A percentile compares a stretch with the other conserved stretches of the same genome.
Conservation (phyloP, 2,113 vertebrate species). For the Centropristis striata region DNA sequence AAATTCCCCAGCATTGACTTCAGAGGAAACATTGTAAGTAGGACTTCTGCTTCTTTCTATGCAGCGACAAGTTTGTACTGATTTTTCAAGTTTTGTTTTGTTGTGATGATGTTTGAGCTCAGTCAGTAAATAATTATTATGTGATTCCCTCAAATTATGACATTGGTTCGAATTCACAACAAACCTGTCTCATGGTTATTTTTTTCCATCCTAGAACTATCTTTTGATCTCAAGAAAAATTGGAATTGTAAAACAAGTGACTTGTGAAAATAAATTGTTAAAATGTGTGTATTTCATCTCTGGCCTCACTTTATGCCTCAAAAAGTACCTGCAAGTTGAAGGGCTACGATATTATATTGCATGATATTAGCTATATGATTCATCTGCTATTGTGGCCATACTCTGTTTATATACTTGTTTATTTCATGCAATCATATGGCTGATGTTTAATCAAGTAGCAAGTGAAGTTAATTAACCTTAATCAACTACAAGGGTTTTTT, state of each 20-base stretch:
- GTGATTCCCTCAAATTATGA: not conserved
- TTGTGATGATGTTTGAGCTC: not conserved
- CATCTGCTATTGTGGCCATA: not conserved
- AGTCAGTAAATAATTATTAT: not conserved
- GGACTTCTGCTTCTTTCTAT: not conserved
- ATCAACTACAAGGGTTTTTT: not conserved
- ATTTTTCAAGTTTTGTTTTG: not conserved
- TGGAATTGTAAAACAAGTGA: not conserved
- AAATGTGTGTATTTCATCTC: not conserved
- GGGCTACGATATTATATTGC: not conserved
- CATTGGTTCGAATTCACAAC: not conserved
- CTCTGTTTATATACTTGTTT: not conserved
- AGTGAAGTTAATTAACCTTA: not conserved
- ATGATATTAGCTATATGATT: not conserved
- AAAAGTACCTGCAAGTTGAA: not conserved
- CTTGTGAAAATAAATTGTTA: not conserved
- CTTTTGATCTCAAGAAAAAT: too few relatives aligned
- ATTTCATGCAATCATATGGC: not conserved
- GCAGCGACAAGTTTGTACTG: too few relatives aligned
- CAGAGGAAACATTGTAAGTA: conserved; percentile 89
- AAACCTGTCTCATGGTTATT: not conserved
- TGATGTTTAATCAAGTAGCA: not conserved
- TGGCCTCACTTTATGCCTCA: not conserved
- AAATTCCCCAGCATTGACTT: conserved; percentile 94
- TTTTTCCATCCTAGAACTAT: not conserved